Percentiles rank a stretch among this genome's conserved stretches.
Conservation (phyloP, 2,797 vertebrate genomes). For the Platalea minor region DNA sequence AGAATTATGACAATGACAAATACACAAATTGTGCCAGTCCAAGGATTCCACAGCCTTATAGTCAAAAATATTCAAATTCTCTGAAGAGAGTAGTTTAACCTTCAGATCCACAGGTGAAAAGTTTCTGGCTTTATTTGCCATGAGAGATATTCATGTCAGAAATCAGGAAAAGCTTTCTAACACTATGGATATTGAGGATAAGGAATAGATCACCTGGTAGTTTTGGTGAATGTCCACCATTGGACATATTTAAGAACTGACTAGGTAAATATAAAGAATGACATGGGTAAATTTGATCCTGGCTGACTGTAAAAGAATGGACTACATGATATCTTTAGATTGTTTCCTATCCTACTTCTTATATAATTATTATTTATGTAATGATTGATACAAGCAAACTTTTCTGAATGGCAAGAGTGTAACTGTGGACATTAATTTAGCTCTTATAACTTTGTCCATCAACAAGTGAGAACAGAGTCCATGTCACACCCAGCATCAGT, state of each 20-base stretch:
- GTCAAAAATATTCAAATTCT: neutral
- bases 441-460: neutral
- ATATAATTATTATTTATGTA: neutral
- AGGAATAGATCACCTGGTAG: neutral
- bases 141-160: neutral
- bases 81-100: neutral
- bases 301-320: neutral
- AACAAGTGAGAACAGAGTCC: neutral
- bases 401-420: neutral
- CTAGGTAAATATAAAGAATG: neutral
- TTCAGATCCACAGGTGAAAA: neutral
- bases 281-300: neutral
- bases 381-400: neutral
- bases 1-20: neutral
- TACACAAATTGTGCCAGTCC: neutral
- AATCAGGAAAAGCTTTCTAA: neutral
- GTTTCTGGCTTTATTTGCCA: neutral
- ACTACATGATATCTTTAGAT: neutral
- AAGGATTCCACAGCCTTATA: neutral
- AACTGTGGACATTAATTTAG: neutral
- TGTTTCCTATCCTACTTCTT: neutral
- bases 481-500: neutral
- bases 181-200: neutral
- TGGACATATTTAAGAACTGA: neutral
- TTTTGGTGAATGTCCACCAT: neutral